Base-by-base conservation (phyloP, 2,797 vertebrate genomes). In the Rhabdomys pumilio region DNA sequence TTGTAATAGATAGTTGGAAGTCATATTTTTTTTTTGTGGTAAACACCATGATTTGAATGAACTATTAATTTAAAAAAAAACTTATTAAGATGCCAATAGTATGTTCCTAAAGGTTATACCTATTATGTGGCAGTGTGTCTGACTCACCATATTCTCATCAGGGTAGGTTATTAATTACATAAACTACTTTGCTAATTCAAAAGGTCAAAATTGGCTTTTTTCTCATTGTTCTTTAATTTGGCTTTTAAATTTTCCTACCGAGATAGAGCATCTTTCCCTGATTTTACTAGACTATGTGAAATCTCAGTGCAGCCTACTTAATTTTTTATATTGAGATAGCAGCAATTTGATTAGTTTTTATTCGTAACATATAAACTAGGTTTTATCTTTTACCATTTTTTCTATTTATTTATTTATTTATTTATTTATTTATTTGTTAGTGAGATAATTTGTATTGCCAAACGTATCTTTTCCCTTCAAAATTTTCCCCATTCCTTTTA, bases 171-270 rank as follows among this genome's bases (percentile, higher is more conserved):
- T 83, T 95, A 89, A 89, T 91, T 87, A 89, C 34, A 6, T 44
- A 47, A 84, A 50, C 38, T 69, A 22, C 63, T 94, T 89, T 93
- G 79, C 75, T 93, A 38, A 63, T 63, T 91, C 86, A 89, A 89
- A 93, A 85, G 89, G 77, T 86, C 22, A 91, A 89, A 95, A 89
- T 44, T 31, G 19, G 12, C 19, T 76, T 96, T 95, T 95, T 88
- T 89, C 75, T 38, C 47, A 75, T 31, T 81, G 12, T 61, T 69
- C 29, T 92, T 91, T 63, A 29, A 44, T 88, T 89, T 94, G 50
- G 47, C 59, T 90, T 93, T 85, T 96, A 17, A 41, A 50, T 69
- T 89, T 53, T 91, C 17, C 34, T 72, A 20, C 26, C 47, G 20
- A 90, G 38, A 34, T 57, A 63, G 73, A 41, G 57, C 24, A 82